Percentiles rank a stretch among this genome's conserved stretches.
phyloP scores from a whole-genome alignment of 2,888 invertebrate species.

The Heliothis peltigera region DNA sequence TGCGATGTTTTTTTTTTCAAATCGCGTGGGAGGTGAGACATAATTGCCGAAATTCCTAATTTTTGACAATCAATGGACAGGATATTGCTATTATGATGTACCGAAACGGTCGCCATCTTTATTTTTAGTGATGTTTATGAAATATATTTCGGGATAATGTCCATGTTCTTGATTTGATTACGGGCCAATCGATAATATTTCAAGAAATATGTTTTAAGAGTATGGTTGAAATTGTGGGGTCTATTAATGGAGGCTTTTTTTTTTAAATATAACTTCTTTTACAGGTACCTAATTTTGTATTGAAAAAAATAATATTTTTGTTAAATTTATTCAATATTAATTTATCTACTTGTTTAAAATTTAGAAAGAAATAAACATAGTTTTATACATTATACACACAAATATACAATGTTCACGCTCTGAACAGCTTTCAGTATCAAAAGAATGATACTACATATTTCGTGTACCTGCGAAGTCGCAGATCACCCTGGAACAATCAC shows the following conservation, averaged over 20 bases:
- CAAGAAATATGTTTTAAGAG: conserved; percentile 44
- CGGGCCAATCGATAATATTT: conserved; percentile 37
- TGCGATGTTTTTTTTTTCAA: conserved; percentile 79
- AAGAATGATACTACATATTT: too few relatives aligned
- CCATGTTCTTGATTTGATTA: conserved; percentile 61
- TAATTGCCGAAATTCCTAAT: conserved; percentile 89
- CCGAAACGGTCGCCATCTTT: conserved; percentile 68
- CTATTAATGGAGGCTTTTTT: conserved; percentile 17
- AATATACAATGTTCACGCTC: too few relatives aligned
- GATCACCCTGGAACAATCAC: not conserved
- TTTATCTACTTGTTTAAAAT: too few relatives aligned
- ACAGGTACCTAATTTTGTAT: too few relatives aligned
- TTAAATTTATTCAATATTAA: too few relatives aligned
- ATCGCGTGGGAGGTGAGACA: conserved; percentile 88
- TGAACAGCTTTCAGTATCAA: too few relatives aligned
- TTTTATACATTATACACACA: too few relatives aligned
- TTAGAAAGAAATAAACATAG: too few relatives aligned
- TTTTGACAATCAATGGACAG: conserved; percentile 90
- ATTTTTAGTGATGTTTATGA: conserved; percentile 68
- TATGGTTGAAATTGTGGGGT: conserved; percentile 39
- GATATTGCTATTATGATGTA: conserved; percentile 88
- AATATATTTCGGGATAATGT: conserved; percentile 67
- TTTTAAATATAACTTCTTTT: too few relatives aligned
- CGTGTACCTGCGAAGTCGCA: too few relatives aligned
- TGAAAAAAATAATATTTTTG: too few relatives aligned